phyloP scores from a whole-genome alignment of 2,888 invertebrate genomes.

The Pammene fasciana region DNA sequence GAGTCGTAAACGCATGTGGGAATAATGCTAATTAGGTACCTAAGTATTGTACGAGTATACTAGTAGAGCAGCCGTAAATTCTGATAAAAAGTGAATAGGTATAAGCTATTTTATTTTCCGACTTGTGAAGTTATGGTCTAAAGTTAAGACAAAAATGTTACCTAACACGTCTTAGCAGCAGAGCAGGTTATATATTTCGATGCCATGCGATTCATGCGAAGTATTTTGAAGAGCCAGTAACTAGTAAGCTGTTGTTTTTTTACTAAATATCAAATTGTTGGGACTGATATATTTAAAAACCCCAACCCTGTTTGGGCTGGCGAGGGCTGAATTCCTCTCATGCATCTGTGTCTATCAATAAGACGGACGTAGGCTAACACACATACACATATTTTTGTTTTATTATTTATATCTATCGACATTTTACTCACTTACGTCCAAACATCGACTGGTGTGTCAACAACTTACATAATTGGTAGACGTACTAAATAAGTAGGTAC shows the following conservation, averaged over 20 bases:
- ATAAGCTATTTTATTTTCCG: too few relatives aligned
- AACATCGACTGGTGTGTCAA: constrained; percentile 23
- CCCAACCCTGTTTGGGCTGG: too few relatives aligned
- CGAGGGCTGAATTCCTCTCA: too few relatives aligned
- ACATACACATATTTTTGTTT: neutral
- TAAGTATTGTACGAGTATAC: constrained; percentile 4
- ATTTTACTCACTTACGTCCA: constrained; percentile 6
- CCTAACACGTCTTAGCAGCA: too few relatives aligned
- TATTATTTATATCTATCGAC: neutral
- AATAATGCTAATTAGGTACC: constrained; percentile 12
- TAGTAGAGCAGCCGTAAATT: neutral
- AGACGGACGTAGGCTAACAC: neutral
- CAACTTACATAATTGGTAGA: constrained; percentile 24
- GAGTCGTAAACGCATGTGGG: constrained; percentile 13
- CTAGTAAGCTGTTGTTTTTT: too few relatives aligned
- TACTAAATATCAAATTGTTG: too few relatives aligned
- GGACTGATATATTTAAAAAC: too few relatives aligned
- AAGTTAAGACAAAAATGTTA: too few relatives aligned
- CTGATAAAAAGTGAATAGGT: neutral
- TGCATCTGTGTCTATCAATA: too few relatives aligned
- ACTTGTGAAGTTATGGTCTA: neutral
- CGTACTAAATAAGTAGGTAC: constrained; percentile 12
- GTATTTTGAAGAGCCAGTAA: too few relatives aligned
- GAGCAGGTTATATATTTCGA: too few relatives aligned
- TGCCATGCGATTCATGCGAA: too few relatives aligned